Percentiles rank a stretch among this genome's conserved stretches.
Conservation (phyloP, 2,797 vertebrate genomes). For the Pipistrellus nathusii region DNA sequence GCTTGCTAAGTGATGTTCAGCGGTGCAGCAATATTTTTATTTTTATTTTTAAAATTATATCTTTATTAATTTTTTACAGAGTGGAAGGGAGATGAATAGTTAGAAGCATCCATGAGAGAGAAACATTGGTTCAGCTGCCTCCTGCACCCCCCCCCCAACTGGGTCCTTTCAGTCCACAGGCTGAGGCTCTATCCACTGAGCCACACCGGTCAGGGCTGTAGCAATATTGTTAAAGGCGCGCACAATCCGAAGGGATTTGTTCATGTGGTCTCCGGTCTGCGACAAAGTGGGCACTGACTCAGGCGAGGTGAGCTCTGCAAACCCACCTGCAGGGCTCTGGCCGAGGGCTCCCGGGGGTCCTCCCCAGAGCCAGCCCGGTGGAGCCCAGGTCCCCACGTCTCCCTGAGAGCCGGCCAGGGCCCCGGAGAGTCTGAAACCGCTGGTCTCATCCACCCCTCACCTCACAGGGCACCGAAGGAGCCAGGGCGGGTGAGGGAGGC, state of each 20-base stretch:
- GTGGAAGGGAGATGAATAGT: too few species aligned
- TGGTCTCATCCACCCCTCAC: not conserved
- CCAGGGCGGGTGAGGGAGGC: not conserved
- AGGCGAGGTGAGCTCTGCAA: not conserved
- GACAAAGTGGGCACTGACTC: not conserved
- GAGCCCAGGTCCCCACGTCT: not conserved
- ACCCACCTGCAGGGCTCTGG: not conserved
- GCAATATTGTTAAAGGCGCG: not conserved
- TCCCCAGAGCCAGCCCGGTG: not conserved
- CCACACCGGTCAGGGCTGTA: too few species aligned
- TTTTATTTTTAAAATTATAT: too few species aligned
- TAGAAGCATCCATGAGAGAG: too few species aligned
- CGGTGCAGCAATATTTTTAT: too few species aligned
- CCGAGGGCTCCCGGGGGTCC: fast-evolving
- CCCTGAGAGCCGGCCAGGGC: not conserved
- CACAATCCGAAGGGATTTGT: not conserved
- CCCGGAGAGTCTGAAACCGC: not conserved
- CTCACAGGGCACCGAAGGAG: not conserved
- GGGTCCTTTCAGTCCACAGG: too few species aligned
- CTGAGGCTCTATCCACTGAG: too few species aligned
- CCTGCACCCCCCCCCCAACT: too few species aligned
- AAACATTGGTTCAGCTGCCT: too few species aligned
- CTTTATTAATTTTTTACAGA: too few species aligned
- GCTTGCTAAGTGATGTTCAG: too few species aligned
- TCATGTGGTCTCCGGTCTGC: not conserved